Base-by-base conservation (phyloP, 2,888 invertebrate genomes). In the Chesias legatella region DNA sequence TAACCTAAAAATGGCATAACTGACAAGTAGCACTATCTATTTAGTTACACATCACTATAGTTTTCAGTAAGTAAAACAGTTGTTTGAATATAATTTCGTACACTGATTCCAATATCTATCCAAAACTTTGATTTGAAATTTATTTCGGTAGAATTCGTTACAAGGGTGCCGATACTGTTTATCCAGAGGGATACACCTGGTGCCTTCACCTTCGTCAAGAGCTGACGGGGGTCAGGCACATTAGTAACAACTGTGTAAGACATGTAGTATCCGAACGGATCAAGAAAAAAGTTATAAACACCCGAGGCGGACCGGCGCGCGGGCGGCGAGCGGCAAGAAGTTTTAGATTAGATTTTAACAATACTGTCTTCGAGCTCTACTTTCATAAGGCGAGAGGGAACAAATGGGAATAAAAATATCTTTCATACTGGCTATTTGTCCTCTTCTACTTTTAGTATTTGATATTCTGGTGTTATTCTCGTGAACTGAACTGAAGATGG, bases 161-260 rank as follows among this genome's bases (percentile, higher is more conserved):
- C 59, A 61, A 53, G 53, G 52, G 53, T 64, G 67, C 72, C 72
- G 71, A 74, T 71, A 67, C 63, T 57, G 58, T 55, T 60, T 58
- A 60, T 61, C 60, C 60, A 60, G 60, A 66, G 58, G 56, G 60
- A 54, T 56, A 63, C 72, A 75, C 74, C 75, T 74, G 73, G 63
- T 60, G 60, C 65, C 55, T 56, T 67, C 69, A 78, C 79, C 80
- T 75, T 67, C 79, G 73, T 78, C 79, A 75, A 57, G 60, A 48
- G 54, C 60, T 74, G 76, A 76, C 73, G 67, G 56, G 74, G 77
- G 74, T 75, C 59, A 58, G 58, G 62, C 63, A 66, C 72, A 75
- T 77, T 78, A 73, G 71, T 76, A 74, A 75, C 78, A 73, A 72
- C 67, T 78, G 75, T 68, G 71, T 66, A 62, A 67, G 71, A 70